A percentile compares a stretch with the other conserved stretches of the same genome.
Evolutionary conservation across 2,888 invertebrate genomes (phyloP).

Genomic region (Nemotelus nigrinus): DNA sequence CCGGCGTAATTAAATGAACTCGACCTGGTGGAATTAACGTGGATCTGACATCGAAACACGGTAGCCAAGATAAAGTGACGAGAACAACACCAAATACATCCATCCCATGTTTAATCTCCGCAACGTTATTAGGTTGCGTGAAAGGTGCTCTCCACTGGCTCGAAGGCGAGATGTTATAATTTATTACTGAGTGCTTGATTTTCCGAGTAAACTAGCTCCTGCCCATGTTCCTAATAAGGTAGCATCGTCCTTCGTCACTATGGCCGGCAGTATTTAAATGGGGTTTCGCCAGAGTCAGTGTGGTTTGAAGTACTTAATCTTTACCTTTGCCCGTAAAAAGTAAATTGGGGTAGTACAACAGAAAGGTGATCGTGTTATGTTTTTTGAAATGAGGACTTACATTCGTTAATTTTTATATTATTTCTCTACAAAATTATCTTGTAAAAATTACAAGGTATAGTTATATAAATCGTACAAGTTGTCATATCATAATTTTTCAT

Average conservation of each 20-base stretch:
- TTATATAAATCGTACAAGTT: too few species aligned
- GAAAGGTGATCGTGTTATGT: too few species aligned
- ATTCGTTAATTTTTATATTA: too few species aligned
- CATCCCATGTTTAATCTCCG: conserved; percentile 16
- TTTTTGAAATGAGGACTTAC: too few species aligned
- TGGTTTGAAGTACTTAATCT: neutral
- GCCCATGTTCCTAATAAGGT: too few species aligned
- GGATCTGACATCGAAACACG: neutral
- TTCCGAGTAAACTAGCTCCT: conserved; percentile 3
- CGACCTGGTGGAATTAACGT: conserved; percentile 17
- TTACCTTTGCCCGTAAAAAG: too few species aligned
- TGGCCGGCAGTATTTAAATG: neutral
- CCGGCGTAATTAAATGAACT: conserved; percentile 18
- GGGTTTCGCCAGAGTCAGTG: neutral
- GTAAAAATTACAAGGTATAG: too few species aligned
- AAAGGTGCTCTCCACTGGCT: neutral
- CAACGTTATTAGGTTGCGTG: neutral
- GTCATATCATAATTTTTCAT: too few species aligned
- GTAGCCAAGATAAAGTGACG: neutral
- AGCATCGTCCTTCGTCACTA: too few species aligned
- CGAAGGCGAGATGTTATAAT: conserved; percentile 5
- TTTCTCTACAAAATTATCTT: too few species aligned
- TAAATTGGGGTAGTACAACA: too few species aligned
- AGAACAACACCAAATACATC: conserved; percentile 18
- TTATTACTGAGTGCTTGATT: conserved; percentile 28